Evolutionary conservation across 2,113 vertebrate genomes (phyloP).

Genomic region (Acrocephalus arundinaceus): DNA sequence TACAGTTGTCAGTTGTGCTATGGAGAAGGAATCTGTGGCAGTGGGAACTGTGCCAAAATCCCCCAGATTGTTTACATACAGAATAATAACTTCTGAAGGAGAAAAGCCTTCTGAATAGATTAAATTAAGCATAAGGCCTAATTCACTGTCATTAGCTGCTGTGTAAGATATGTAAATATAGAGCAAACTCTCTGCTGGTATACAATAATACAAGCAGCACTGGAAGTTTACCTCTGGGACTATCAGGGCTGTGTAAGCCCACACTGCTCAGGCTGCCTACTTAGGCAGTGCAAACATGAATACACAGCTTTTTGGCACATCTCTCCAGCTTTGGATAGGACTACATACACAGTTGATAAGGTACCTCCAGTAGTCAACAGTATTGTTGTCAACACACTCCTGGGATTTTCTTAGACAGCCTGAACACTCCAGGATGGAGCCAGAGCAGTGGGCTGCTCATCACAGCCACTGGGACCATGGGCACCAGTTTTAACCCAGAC

Average conservation of each 20-base stretch:
- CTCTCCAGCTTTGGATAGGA: not conserved
- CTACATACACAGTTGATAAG: not conserved
- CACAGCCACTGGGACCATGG: not conserved
- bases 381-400: not conserved
- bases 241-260: not conserved
- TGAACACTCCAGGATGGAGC: not conserved
- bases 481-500: not conserved
- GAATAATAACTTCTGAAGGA: not conserved
- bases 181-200: not conserved
- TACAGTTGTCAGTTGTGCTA: not conserved
- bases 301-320: not conserved
- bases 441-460: not conserved
- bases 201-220: not conserved
- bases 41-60: not conserved
- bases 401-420: not conserved
- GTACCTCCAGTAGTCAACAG: not conserved
- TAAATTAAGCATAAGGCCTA: not conserved
- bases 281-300: not conserved
- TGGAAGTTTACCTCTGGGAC: not conserved
- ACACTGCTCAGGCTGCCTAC: not conserved
- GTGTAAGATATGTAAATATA: not conserved
- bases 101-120: not conserved
- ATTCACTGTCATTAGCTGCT: not conserved
- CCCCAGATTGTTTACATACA: not conserved
- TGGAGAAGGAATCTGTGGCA: not conserved